Conservation (phyloP, 2,113 vertebrate species). For the Chlamydotis undulata region DNA sequence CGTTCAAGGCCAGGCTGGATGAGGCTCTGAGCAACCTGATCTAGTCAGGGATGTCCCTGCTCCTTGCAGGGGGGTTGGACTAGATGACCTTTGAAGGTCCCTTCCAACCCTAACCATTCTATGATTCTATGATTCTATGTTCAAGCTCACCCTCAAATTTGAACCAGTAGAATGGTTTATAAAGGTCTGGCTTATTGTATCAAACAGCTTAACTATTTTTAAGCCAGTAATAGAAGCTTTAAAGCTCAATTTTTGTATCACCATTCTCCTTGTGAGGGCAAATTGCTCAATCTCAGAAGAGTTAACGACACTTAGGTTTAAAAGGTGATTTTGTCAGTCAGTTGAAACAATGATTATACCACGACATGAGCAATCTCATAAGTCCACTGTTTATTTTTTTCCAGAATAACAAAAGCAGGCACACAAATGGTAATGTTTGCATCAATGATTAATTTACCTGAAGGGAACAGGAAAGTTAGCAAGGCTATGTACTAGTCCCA, state of each 20-base stretch:
- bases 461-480: not conserved
- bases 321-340: not conserved
- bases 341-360: not conserved
- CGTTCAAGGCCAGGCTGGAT: no score
- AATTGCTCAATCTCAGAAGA: not conserved
- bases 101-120: no score
- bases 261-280: not conserved
- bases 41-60: no score
- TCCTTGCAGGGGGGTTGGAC: no score
- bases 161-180: not conserved
- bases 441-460: not conserved
- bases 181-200: not conserved
- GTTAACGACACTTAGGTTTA: not conserved
- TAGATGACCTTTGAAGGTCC: no score
- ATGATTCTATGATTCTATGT: not conserved
- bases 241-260: not conserved
- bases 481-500: not conserved
- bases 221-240: not conserved
- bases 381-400: not conserved
- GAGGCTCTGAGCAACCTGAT: no score
- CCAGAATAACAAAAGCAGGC: not conserved
- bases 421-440: rapidly evolving
- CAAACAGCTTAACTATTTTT: not conserved
- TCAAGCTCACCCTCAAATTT: not conserved
- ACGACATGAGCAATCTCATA: not conserved